Conservation (phyloP, 2,113 vertebrate genomes). For the Pyrgilauda ruficollis region DNA sequence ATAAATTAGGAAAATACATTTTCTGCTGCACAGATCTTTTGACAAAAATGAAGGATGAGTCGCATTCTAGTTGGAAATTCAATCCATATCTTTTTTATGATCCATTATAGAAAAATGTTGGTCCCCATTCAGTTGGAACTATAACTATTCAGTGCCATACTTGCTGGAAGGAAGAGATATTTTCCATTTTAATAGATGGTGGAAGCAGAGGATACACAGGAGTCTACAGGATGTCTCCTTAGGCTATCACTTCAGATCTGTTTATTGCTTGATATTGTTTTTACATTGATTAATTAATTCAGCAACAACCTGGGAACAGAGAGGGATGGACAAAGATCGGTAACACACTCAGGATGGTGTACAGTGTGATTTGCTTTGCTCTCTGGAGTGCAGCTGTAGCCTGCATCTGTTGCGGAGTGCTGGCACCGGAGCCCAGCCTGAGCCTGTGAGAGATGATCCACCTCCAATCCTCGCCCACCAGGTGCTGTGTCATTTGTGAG, state of each 20-base stretch:
- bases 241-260: background rate
- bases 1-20: background rate
- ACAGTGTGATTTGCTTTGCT: background rate
- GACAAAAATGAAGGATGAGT: background rate
- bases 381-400: background rate
- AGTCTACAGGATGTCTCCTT: background rate
- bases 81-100: background rate
- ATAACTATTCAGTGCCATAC: background rate
- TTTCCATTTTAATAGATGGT: background rate
- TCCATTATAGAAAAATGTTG: background rate
- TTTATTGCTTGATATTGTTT: background rate
- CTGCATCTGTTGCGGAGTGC: accelerated
- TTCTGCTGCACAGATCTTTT: background rate
- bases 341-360: accelerated
- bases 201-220: background rate
- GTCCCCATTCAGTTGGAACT: background rate
- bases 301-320: background rate
- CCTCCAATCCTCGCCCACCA: background rate
- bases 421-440: background rate
- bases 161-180: background rate
- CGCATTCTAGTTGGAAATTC: background rate
- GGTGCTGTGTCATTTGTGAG: background rate
- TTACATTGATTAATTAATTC: background rate
- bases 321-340: accelerated
- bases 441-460: accelerated